Evolutionary conservation across 2,113 vertebrate genomes (phyloP), one percentile per base, ranked within the genome.

Genomic region (Glaucidium brasilianum): DNA sequence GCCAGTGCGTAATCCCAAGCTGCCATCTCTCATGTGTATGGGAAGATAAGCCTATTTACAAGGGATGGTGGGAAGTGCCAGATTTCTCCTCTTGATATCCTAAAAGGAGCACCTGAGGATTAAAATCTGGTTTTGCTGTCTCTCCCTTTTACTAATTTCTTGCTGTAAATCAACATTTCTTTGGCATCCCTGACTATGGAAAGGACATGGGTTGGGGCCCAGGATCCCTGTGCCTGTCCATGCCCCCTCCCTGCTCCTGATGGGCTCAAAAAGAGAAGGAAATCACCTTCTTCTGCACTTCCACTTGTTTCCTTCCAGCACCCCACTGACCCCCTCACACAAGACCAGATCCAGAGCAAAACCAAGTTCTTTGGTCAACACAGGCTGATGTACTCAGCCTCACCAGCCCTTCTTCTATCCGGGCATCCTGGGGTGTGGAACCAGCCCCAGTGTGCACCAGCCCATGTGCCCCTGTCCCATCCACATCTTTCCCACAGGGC

Each of bases 261-360:
- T 4, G 37, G 37, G 41, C 37, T 18, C 45, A 66, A 50, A 74
- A 90, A 39, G 37, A 55, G 17, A 43, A 56, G 26, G 50, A 43
- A 66, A 34, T 15, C 7, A 15, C 37, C 20, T 53, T 32, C 41
- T 75, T 16, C 69, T 56, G 29, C 27, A 20, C 11, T 80, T 75
- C 41, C 52, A 27, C 59, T 25, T 0, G 1, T 27, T 69, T 69
- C 41, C 63, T 90, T 58, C 62, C 53, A 76, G 43, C 53, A 69
- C 15, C 26, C 5, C 1, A 0, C 21, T 41, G 41, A 27, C 1
- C 0, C 41, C 59, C 66, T 83, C 26, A 58, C 11, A 15, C 15
- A 23, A 71, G 19, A 81, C 26, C 73, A 71, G 52, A 71, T 3
- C 4, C 49, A 50, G 2, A 6, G 23, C 23, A 83, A 76, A 91